Evolutionary conservation across 2,888 invertebrate species (phyloP).

Genomic region (Xanthorhoe designata): DNA sequence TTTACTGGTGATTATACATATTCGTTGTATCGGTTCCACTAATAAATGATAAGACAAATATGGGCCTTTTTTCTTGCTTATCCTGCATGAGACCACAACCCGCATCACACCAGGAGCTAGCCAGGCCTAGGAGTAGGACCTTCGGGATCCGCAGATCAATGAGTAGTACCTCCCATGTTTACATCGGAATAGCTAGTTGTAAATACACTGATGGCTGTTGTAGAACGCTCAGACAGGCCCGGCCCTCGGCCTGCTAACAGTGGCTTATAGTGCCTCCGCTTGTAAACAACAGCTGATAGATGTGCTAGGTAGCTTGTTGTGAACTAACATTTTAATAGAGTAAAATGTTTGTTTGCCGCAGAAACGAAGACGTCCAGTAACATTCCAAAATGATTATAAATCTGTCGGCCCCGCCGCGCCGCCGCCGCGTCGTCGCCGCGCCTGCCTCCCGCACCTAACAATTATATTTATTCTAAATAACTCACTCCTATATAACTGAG

Average conservation of each 20-base stretch:
- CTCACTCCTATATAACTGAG: conserved; percentile 65
- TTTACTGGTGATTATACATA: conserved; percentile 56
- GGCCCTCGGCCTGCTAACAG: conserved; percentile 21
- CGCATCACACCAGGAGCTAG: conserved; percentile 36
- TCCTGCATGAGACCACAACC: conserved; percentile 75
- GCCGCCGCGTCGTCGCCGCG: conserved; percentile 44
- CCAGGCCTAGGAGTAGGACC: conserved; percentile 6
- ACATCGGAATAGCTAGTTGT: conserved; percentile 46
- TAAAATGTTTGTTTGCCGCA: conserved; percentile 80
- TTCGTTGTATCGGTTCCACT: conserved; percentile 76
- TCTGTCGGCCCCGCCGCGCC: conserved; percentile 52
- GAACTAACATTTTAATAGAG: conserved; percentile 70
- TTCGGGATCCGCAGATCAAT: conserved; percentile 25
- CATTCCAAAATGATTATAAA: conserved; percentile 81
- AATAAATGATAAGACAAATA: conserved; percentile 80
- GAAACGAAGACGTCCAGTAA: conserved; percentile 82
- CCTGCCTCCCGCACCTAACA: conserved; percentile 46
- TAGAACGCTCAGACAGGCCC: conserved; percentile 43
- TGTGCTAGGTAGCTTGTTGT: conserved; percentile 38
- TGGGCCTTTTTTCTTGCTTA: conserved; percentile 81
- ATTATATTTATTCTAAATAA: conserved; percentile 65
- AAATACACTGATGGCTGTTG: conserved; percentile 49
- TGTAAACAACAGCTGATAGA: conserved; percentile 22
- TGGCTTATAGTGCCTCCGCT: conserved; percentile 26
- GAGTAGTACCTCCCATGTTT: conserved; percentile 35